Evolutionary conservation across 2,113 vertebrate genomes (phyloP), one percentile per base, ranked within the genome.

Genomic region (Parotia lawesii): DNA sequence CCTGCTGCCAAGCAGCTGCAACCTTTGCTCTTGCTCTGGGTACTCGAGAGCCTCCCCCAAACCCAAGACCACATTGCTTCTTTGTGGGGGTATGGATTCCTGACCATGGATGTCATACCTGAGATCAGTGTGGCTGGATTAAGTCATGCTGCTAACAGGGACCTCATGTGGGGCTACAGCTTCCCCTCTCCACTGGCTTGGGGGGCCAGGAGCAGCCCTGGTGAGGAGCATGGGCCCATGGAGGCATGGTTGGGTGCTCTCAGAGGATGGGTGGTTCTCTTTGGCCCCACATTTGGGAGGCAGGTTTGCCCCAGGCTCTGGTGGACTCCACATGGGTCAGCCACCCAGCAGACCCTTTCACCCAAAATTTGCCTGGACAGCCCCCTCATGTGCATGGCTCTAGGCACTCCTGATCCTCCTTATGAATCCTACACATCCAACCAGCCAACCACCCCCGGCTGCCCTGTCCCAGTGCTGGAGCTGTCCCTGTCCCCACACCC

Each of bases 361-460:
- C 28, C 44, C 57, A 37, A 37, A 40, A 37, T 64, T 73, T 23
- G 1, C 38, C 56, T 48, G 35, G 11, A 54, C 5, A 3, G 11
- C 6, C 6, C 5, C 0, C 2, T 76, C 27, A 17, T 1, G 42
- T 50, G 19, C 40, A 10, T 5, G 8, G 18, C 73, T 65, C 17
- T 35, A 14, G 15, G 29, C 31, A 45, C 27, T 14, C 27, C 7
- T 8, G 4, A 28, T 84, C 44, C 25, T 75, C n/a, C 27, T 47
- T 14, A 5, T 11, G 23, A 44, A 29, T 42, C 47, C 45, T n/a
- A 17, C 1, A 1, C 38, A 40, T 61, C 69, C 11, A 2, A 11
- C 15, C 37, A 62, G 24, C 53, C 44, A 51, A 17, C n/a, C 27
- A 22, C 1, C 21, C 20, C 22, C 0, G 0, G 8, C 19, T 38